These are phyloP conservation scores for Ibidorhyncha struthersii DNA, from an alignment of 2,113 vertebrate genomes.

Conservation along the genomic window DNA sequence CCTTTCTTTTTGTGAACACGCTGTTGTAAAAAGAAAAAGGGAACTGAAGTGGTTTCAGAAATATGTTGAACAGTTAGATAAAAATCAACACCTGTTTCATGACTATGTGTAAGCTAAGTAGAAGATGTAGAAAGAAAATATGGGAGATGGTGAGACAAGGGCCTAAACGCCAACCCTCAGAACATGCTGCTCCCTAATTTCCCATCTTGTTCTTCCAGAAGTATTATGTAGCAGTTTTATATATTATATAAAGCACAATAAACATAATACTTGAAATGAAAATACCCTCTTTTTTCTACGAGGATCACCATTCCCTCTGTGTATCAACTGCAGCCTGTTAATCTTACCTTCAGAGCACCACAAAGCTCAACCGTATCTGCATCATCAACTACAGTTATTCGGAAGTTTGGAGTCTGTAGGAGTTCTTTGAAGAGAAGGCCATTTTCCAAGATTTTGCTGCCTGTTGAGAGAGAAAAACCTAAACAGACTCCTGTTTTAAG, in stretches of 20 bases:
- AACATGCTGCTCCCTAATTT: background rate
- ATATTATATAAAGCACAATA: background rate
- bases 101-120: background rate
- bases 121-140: background rate
- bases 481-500: background rate
- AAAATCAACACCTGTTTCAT: background rate
- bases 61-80: background rate
- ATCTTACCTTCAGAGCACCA: constrained; percentile 87
- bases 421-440: constrained; percentile 93
- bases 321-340: background rate
- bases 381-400: constrained; percentile 87
- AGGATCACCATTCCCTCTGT: background rate
- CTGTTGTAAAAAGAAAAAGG: background rate
- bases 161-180: background rate
- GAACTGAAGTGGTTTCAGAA: background rate
- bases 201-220: background rate
- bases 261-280: background rate
- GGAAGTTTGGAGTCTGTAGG: constrained; percentile 87
- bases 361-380: constrained; percentile 90
- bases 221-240: background rate
- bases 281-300: background rate
- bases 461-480: constrained; percentile 59
- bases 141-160: background rate
- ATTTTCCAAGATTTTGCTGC: constrained; percentile 85
- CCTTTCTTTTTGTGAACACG: background rate